Evolutionary conservation across 2,888 invertebrate species (phyloP).

Genomic region (Ischnura elegans): DNA sequence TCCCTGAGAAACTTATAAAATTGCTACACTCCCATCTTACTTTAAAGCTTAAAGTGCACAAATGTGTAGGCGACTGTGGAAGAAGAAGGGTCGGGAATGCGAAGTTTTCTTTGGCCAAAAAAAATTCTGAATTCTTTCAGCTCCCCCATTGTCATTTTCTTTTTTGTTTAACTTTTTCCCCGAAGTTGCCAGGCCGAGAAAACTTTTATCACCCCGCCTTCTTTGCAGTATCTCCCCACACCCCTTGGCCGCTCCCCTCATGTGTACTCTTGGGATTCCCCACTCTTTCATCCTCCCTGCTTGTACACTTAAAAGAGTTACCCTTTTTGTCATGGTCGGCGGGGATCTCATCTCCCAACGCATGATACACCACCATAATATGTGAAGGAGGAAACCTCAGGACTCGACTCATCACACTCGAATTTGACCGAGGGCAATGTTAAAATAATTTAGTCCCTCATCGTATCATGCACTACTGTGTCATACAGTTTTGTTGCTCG

Average conservation of each 20-base stretch:
- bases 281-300: neutral
- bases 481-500: too few species aligned
- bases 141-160: neutral
- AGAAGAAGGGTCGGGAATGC: neutral
- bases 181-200: slow-evolving; percentile 1
- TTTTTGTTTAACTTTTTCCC: neutral
- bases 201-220: neutral
- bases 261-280: neutral
- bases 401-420: too few species aligned
- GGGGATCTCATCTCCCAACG: neutral
- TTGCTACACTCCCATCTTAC: slow-evolving; percentile 19
- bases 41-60: slow-evolving; percentile 38
- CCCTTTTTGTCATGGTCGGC: neutral
- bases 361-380: too few species aligned
- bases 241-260: neutral
- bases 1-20: slow-evolving; percentile 13
- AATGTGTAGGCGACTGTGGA: neutral
- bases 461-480: too few species aligned
- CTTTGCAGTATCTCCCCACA: neutral
- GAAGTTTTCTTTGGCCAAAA: neutral
- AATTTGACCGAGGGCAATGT: too few species aligned
- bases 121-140: neutral
- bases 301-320: too few species aligned
- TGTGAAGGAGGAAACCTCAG: too few species aligned
- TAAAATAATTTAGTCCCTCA: too few species aligned